These are phyloP conservation scores for Drosophila anceps DNA, from an alignment of 2,888 invertebrate genomes.

Conservation along the genomic window DNA sequence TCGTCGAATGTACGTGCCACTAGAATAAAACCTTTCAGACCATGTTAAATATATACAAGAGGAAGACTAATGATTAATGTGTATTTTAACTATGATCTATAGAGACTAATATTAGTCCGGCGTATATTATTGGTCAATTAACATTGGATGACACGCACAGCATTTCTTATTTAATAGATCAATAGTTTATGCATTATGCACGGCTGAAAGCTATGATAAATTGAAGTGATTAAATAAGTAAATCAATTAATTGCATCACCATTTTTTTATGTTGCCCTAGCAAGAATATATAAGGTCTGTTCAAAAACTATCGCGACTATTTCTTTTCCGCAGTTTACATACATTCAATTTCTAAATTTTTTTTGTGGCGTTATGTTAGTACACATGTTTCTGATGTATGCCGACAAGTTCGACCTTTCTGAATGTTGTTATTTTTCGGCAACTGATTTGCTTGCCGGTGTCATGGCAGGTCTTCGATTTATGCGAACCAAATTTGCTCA, in stretches of 20 bases:
- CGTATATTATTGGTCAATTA: neutral
- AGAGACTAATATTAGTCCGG: neutral
- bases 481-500: too few species aligned
- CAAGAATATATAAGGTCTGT: neutral
- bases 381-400: too few species aligned
- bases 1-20: constrained; percentile 6
- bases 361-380: too few species aligned
- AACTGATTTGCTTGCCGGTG: too few species aligned
- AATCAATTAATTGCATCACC: neutral
- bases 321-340: too few species aligned
- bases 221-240: neutral
- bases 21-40: constrained; percentile 11
- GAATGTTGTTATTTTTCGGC: too few species aligned
- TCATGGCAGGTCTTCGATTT: too few species aligned
- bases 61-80: too few species aligned
- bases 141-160: too few species aligned
- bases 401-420: too few species aligned
- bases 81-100: neutral
- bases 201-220: neutral
- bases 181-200: neutral
- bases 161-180: neutral
- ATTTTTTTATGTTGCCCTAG: neutral
- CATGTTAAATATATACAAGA: neutral
- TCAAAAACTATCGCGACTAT: too few species aligned
- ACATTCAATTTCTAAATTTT: too few species aligned